Evolutionary conservation across 92 coral and sea anemone genomes (phyloP).

Genomic region (Bergia puertoricense): DNA sequence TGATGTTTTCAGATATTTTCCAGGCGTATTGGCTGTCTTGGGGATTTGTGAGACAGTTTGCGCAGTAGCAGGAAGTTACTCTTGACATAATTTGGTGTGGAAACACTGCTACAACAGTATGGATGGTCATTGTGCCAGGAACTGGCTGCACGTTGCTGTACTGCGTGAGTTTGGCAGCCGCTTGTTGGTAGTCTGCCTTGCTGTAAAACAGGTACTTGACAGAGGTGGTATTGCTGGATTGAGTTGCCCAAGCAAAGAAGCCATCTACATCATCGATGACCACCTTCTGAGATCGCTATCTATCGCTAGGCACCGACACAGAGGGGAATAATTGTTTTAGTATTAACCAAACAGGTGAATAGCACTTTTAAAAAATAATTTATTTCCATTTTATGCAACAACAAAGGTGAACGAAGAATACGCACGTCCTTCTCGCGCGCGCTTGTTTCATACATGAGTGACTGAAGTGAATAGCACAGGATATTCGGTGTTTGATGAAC

Average conservation of each 20-base stretch:
- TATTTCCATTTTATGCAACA: too few species aligned
- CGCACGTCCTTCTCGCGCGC: too few species aligned
- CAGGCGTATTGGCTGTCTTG: neutral
- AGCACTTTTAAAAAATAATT: too few species aligned
- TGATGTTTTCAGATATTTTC: neutral
- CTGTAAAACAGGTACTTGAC: constrained; percentile 31
- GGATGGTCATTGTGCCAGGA: constrained; percentile 35
- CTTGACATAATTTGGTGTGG: constrained; percentile 4
- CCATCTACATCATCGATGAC: constrained; percentile 22
- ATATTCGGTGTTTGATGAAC: too few species aligned
- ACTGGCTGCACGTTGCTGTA: constrained; percentile 21
- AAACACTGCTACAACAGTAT: neutral
- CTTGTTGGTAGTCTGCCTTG: constrained; percentile 18
- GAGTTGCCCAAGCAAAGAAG: constrained; percentile 28
- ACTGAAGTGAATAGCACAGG: too few species aligned
- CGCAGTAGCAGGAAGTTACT: neutral
- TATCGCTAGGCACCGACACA: too few species aligned
- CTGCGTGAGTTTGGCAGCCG: constrained; percentile 27
- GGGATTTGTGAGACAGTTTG: neutral
- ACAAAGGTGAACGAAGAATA: too few species aligned
- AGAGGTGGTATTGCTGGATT: constrained; percentile 24
- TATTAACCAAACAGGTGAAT: too few species aligned
- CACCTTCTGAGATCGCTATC: constrained; percentile 8
- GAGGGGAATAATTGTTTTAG: too few species aligned
- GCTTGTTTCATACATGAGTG: too few species aligned